Evolutionary conservation across 2,888 invertebrate species (phyloP), one percentile per base, ranked within the genome.

Genomic region (Pilophorus perplexus): DNA sequence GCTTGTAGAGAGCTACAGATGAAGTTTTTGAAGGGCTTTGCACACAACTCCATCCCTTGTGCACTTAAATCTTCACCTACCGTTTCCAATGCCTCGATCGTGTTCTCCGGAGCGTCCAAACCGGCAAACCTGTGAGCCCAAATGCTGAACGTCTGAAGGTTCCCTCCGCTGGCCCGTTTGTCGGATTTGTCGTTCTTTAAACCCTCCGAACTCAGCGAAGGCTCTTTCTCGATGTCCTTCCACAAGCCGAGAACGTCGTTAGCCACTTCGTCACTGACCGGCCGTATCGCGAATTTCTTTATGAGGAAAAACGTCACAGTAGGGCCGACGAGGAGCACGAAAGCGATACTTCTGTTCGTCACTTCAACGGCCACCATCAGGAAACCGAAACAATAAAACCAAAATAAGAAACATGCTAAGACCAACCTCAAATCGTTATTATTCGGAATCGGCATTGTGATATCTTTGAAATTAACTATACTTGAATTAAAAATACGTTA

Each of bases 91-190:
- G 90, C 89, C 64, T 82, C 81, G 70, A 90, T 75, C 70, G 87
- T 89, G 76, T 90, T 90, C 77, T 90, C 90, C 0, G 90, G 90
- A 3, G 87, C 89, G 78, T 90, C 89, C 44, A 85, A 78, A 1
- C 83, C 85, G 10, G 86, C 88, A 3, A 88, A 90, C 74, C 90
- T 81, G 73, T 90, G 90, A 0, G 87, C 89, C 52, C 68, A 66
- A 38, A 68, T 68, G 8, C 38, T 38, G 50, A 69, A 48, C 10
- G 27, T n/a, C 20, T 50, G 28, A 16, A 20, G 55, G 10, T 23
- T 33, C 8, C 20, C 16, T 14, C 48, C 38, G 14, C 37, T 22
- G 18, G 22, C 59, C 6, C n/a, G n/a, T 3, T 16, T 2, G 64
- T 25, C 64, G 20, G 48, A 16, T n/a, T n/a, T n/a, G n/a, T n/a